Evolutionary conservation across 2,888 invertebrate genomes (phyloP).

Genomic region (Platycheirus rosarum): DNA sequence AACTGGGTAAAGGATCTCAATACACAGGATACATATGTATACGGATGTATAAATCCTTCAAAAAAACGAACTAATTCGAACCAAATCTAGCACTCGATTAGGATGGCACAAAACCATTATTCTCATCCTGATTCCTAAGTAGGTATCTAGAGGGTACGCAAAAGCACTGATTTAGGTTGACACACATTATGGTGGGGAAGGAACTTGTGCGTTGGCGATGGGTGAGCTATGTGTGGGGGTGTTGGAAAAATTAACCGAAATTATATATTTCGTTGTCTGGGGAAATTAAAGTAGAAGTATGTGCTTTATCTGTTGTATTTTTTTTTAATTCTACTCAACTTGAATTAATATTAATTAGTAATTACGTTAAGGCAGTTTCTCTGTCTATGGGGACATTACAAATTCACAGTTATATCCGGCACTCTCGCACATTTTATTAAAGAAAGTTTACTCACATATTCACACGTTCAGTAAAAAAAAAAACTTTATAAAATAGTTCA

Average conservation of each 20-base stretch:
- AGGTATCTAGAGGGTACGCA: background rate
- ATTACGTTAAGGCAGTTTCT: constrained; percentile 49
- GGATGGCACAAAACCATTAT: constrained; percentile 2
- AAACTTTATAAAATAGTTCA: constrained; percentile 32
- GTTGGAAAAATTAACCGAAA: constrained; percentile 62
- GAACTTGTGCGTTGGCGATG: background rate
- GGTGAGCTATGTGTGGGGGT: background rate
- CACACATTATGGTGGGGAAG: constrained; percentile 13
- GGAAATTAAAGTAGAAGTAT: constrained; percentile 71
- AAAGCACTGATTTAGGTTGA: constrained; percentile 51
- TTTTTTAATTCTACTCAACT: constrained; percentile 37
- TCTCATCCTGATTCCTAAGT: background rate
- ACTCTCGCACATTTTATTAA: constrained; percentile 12
- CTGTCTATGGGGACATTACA: constrained; percentile 48
- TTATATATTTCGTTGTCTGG: constrained; percentile 67
- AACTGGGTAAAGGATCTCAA: constrained; percentile 35
- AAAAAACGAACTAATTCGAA: constrained; percentile 51
- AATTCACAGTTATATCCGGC: constrained; percentile 30
- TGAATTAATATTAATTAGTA: constrained; percentile 72
- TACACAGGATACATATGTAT: too few relatives aligned
- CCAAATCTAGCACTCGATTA: constrained; percentile 18
- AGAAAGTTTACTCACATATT: constrained; percentile 3
- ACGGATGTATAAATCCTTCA: constrained; percentile 47
- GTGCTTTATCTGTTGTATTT: constrained; percentile 34
- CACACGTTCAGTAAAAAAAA: constrained; percentile 3